Evolutionary conservation across 2,888 invertebrate species (phyloP).

Genomic region (Meteorus colon): DNA sequence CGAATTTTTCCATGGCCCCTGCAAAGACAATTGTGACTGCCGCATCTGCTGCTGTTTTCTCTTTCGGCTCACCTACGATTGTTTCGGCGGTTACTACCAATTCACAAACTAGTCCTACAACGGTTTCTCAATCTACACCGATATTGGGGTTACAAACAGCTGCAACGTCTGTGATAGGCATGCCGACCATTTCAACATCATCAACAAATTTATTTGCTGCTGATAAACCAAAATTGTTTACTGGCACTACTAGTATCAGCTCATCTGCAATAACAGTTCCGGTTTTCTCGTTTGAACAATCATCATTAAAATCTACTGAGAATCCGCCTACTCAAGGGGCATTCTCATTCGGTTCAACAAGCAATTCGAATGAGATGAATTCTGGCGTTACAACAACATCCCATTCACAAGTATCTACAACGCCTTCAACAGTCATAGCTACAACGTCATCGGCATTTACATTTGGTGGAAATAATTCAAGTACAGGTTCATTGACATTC

Average conservation of each 20-base stretch:
- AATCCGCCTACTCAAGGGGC: background rate
- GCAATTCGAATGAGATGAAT: background rate
- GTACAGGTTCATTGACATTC: background rate
- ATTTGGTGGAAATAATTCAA: background rate
- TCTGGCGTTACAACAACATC: slow-evolving; percentile 2
- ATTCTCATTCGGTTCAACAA: slow-evolving; percentile 16
- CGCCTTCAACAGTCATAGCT: background rate
- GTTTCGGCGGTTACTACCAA: background rate
- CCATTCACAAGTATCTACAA: background rate
- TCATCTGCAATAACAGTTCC: slow-evolving; percentile 25
- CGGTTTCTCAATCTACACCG: background rate
- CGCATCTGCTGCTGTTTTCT: slow-evolving; percentile 16
- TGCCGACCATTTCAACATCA: background rate
- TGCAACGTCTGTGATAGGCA: background rate
- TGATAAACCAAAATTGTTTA: slow-evolving; percentile 13
- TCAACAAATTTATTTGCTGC: slow-evolving; percentile 1
- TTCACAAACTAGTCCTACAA: background rate
- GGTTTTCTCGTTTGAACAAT: slow-evolving; percentile 38
- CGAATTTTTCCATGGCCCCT: slow-evolving; percentile 27
- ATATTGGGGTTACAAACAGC: background rate
- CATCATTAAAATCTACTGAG: background rate
- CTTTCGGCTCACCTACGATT: slow-evolving; percentile 7
- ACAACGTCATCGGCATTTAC: slow-evolving; percentile 7
- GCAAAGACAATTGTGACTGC: background rate
- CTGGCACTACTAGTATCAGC: background rate